Base-by-base conservation (phyloP, 2,888 invertebrate species). In the Mythimna ferrago region DNA sequence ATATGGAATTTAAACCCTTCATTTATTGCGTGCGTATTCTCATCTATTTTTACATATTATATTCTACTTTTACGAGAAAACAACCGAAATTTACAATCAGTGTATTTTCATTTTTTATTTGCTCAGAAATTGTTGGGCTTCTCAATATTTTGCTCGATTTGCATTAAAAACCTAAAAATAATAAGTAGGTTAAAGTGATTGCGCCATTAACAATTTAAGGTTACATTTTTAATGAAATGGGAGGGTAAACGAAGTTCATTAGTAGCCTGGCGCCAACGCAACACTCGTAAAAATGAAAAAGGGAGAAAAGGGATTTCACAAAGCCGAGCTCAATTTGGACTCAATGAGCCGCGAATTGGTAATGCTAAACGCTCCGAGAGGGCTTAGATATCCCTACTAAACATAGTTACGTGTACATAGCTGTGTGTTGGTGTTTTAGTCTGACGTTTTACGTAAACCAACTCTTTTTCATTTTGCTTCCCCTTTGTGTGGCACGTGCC, bases 341-440 rank as follows among this genome's bases (percentile, higher is more conserved):
- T 92, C 93, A 93, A 93, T 93, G 93, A 93, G 91, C 92, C 93
- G 89, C 88, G 90, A 91, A 92, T 91, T 88, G 91, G 91, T 91
- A 91, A 93, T 92, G 90, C 90, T 92, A 90, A 93, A 92, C 89
- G 91, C 88, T 89, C 83, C 76, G 86, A 89, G 90, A 90, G 89
- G 89, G 92, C 88, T 92, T 90, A 90, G 87, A 87, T 88, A 84
- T 81, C 80, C 85, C 75, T 85, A 81, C 76, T 81, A 76, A 84
- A 79, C 83, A 84, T 78, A 82, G 82, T 82, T 76, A 77, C 65
- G 66, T 77, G 56, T 78, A 71, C 64, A 64, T 77, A 80, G 67
- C 61, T 79, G 56, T 80, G 73, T 73, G 58, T 64, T 66, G 60
- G 53, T 71, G 66, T 71, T 77, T 68, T 60, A 61, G 54, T 32